A percentile compares a stretch with the other conserved stretches of the same genome.
Conservation (phyloP, 2,888 invertebrate genomes). For the Meteorus cinctellus region DNA sequence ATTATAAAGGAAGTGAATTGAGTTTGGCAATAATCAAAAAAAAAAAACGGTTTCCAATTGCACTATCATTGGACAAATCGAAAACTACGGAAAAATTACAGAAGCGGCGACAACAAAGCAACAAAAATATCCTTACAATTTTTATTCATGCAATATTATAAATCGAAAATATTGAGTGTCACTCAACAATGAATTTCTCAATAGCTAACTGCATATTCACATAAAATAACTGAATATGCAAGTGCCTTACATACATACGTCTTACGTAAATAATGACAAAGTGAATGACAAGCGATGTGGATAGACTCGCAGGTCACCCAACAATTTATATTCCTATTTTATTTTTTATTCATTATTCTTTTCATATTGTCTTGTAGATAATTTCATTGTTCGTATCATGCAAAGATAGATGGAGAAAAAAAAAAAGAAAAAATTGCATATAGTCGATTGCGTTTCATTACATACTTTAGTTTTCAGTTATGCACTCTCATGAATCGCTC, state of each 20-base stretch:
- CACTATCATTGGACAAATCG: no score
- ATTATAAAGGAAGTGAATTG: no score
- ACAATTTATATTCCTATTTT: slow-evolving; percentile 2
- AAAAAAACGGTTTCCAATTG: no score
- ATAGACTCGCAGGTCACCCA: slow-evolving; percentile 7
- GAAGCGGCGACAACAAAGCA: no score
- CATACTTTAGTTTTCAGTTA: slow-evolving; percentile 7
- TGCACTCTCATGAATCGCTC: background rate
- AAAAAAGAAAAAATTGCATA: background rate
- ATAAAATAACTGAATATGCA: background rate
- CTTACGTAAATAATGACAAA: slow-evolving; percentile 15
- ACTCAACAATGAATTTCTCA: slow-evolving; percentile 16
- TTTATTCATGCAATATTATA: background rate
- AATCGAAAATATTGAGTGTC: slow-evolving; percentile 7
- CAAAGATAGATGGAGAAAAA: background rate
- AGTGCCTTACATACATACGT: background rate
- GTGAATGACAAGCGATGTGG: slow-evolving; percentile 7
- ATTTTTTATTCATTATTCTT: background rate
- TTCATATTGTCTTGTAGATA: background rate
- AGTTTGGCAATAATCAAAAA: no score
- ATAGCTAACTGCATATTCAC: background rate
- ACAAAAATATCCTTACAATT: background rate
- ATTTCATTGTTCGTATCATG: slow-evolving; percentile 2
- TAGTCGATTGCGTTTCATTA: background rate
- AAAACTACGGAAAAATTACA: no score